phyloP scores from a whole-genome alignment of 2,113 vertebrate species.

The Beaufortia kweichowensis region DNA sequence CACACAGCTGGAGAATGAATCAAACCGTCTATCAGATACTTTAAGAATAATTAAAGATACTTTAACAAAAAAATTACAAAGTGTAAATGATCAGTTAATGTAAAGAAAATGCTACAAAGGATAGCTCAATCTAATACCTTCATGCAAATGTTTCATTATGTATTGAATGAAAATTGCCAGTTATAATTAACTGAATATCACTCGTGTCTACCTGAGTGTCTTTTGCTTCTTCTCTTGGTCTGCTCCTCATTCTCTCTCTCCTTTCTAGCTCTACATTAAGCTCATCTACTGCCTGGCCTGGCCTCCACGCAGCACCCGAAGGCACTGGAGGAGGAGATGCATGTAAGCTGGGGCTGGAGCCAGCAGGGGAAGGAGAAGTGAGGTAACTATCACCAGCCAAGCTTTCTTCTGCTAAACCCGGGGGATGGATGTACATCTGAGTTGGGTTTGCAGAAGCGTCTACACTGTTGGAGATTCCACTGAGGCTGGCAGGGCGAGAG shows the following conservation, averaged over 20 bases:
- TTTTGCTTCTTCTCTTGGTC: constrained; percentile 61
- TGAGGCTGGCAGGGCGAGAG: constrained; percentile 58
- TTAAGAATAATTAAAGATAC: neutral
- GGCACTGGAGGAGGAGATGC: constrained; percentile 61
- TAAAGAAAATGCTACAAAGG: neutral
- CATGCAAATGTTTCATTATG: too few species aligned
- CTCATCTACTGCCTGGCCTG: constrained; percentile 68
- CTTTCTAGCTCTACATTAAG: constrained; percentile 71
- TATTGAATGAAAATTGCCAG: too few species aligned
- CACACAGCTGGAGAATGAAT: constrained; percentile 58
- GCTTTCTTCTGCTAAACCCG: constrained; percentile 54
- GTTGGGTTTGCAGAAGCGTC: constrained; percentile 44
- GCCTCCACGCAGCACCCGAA: constrained; percentile 68
- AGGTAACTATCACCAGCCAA: constrained; percentile 64
- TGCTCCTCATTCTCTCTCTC: constrained; percentile 73
- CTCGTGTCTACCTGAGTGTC: constrained; percentile 59
- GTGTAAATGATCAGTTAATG: neutral
- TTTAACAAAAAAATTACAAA: neutral
- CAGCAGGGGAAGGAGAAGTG: constrained; percentile 66
- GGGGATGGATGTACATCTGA: constrained; percentile 60
- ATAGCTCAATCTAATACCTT: neutral
- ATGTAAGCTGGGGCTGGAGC: constrained; percentile 70
- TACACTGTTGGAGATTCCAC: constrained; percentile 54
- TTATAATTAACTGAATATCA: too few species aligned
- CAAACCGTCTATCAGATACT: neutral